Base-by-base conservation (phyloP, 2,888 invertebrate genomes). In the Papilio protenor region DNA sequence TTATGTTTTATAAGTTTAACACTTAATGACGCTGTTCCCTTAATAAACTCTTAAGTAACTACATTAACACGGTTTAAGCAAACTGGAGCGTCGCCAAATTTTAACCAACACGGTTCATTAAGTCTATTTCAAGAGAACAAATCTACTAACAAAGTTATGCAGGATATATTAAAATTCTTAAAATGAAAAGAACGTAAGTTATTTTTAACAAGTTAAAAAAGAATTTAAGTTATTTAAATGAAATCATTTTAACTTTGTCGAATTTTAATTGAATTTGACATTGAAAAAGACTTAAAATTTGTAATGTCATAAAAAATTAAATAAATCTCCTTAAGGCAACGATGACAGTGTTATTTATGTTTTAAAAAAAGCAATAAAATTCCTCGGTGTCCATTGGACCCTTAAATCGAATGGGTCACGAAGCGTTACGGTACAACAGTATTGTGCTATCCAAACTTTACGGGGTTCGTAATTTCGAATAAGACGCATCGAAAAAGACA, bases 371-470 rank as follows among this genome's bases (percentile, higher is more conserved):
- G 74, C 45, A 79, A 80, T 78, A 80, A 79, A 77, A 78, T 55
- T 77, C 73, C 75, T 80, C 73, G 76, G 73, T 71, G 75, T 21
- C 70, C 75, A 52, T 70, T 72, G 72, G 75, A 75, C 78, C 78
- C 75, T 78, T 77, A 70, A 81, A 82, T 82, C 81, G 79, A 82
- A 84, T 80, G 80, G 76, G 79, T 79, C 81, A 79, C 81, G 80
- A 82, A 83, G 85, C 89, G 87, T 87, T 87, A 88, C 88, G 89
- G 87, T 87, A 87, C 83, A 82, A 84, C 80, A 61, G 23, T 61
- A 61, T 61, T 14, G 14, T 23, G 61, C 4, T 27, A 16, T 61
- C 5, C 23, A 61, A 61, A 61, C 61, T 61, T 61, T 61, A 27
- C 16, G 4, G 14, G 0, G 27, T 27, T 27, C 27, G 3, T 10